Evolutionary conservation across 2,113 vertebrate species (phyloP), one percentile per base, ranked within the genome.

Genomic region (Festucalex cinctus): DNA sequence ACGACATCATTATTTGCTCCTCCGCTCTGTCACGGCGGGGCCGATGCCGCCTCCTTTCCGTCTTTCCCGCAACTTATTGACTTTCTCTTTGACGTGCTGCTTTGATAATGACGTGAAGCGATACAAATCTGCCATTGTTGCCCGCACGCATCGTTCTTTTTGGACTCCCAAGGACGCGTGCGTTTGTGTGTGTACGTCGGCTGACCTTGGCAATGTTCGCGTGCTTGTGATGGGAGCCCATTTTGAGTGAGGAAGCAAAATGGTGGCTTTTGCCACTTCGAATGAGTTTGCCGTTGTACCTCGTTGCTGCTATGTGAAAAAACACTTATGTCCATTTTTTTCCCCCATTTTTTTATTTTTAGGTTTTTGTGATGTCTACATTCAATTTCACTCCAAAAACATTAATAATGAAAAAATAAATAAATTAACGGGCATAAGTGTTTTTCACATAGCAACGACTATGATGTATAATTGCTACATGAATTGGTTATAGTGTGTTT

Each of bases 191-290:
- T 39, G 24, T 66, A 24, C 48, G 26, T 80, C 74, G 69, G 63
- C 74, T 70, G 82, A 84, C 82, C 78, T 85, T 80, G 79, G 83
- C 71, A 73, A 54, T 76, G 46, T 65, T 37, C 65, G 73, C 69
- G 65, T 70, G 39, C 53, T 59, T 49, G 60, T 63, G 36, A 68
- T 51, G 51, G 68, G 35, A 71, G 72, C 43, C 71, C 64, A 39
- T 70, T 61, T 63, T 83, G 72, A 70, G 70, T 72, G 53, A 69
- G 37, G 19, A 61, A 14, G 56, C 35, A 51, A 73, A 72, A 46
- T 22, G 43, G 53, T 69, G 8, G 12, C 53, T 56, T 56, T 26
- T 56, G 10, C 17, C 9, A 37, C 35, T 60, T 39, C 2, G 41
- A 24, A 61, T 61, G 22, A 41, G 41, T 61, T 8, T 1, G 2